phyloP scores from a whole-genome alignment of 1,140 invertebrate genomes.

The Pseudobourletiella spinata region DNA sequence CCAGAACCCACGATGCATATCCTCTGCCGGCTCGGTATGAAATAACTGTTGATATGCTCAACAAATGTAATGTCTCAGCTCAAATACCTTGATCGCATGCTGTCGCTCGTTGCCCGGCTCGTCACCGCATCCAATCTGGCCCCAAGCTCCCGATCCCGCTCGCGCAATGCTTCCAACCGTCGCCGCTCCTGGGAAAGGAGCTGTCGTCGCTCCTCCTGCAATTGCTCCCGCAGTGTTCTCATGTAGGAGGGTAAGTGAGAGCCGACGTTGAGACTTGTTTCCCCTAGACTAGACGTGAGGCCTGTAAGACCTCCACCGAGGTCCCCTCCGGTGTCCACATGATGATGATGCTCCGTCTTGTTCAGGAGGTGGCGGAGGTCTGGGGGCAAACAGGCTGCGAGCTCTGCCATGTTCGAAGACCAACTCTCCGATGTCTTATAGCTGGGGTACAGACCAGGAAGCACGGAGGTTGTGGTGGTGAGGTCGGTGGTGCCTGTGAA shows the following conservation, averaged over 20 bases:
- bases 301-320: slow-evolving; percentile 17
- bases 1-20: no score
- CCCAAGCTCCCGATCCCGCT: slow-evolving; percentile 39
- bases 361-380: slow-evolving; percentile 44
- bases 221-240: slow-evolving; percentile 47
- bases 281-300: slow-evolving; percentile 17
- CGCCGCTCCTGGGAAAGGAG: slow-evolving; percentile 38
- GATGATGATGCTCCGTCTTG: slow-evolving; percentile 12
- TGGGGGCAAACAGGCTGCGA: slow-evolving; percentile 45
- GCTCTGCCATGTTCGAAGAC: slow-evolving; percentile 37
- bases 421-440: slow-evolving; percentile 34
- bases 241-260: slow-evolving; percentile 45
- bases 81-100: slow-evolving; percentile 32
- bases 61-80: no score
- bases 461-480: slow-evolving; percentile 36
- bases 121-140: slow-evolving; percentile 35
- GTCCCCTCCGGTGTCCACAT: slow-evolving; percentile 11
- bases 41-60: no score
- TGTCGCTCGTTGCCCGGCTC: slow-evolving; percentile 24
- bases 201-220: slow-evolving; percentile 49
- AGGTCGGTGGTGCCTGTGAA: slow-evolving; percentile 30
- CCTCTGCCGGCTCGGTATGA: no score
- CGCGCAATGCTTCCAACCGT: slow-evolving; percentile 38
- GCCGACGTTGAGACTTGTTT: slow-evolving; percentile 20
- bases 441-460: slow-evolving; percentile 33